Conservation (phyloP, 1,140 invertebrate species). For the Calliphora vicina region DNA sequence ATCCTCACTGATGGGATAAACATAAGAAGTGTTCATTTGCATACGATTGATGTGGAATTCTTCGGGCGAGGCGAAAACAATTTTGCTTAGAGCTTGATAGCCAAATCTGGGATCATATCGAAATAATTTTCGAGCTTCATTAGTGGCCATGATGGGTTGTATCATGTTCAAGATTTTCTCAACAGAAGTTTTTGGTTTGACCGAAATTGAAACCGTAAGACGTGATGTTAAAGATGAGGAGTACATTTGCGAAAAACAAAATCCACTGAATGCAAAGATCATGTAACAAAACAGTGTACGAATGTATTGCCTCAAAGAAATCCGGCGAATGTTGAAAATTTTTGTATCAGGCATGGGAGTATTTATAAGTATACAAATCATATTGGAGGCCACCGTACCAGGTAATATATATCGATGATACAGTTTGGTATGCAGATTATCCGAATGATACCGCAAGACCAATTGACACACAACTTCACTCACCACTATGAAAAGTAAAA, state of each 20-base stretch:
- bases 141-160: neutral
- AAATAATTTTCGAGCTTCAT: neutral
- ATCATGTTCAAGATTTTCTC: neutral
- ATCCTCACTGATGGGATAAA: neutral
- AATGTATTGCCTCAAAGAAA: neutral
- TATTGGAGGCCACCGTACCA: neutral
- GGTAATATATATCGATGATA: neutral
- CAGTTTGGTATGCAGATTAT: neutral
- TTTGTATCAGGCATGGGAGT: neutral
- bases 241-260: neutral
- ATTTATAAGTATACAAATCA: neutral
- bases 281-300: neutral
- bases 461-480: neutral
- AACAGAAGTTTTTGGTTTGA: neutral
- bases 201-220: neutral
- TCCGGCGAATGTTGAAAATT: neutral
- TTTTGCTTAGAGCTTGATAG: neutral
- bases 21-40: neutral
- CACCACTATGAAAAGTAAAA: neutral
- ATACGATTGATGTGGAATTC: neutral
- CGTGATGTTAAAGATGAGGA: neutral
- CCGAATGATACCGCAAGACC: neutral
- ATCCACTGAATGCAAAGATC: neutral
- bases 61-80: neutral
- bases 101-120: neutral